Conservation (phyloP, 2,888 invertebrate species). For the Thysanoteuthis rhombus region DNA sequence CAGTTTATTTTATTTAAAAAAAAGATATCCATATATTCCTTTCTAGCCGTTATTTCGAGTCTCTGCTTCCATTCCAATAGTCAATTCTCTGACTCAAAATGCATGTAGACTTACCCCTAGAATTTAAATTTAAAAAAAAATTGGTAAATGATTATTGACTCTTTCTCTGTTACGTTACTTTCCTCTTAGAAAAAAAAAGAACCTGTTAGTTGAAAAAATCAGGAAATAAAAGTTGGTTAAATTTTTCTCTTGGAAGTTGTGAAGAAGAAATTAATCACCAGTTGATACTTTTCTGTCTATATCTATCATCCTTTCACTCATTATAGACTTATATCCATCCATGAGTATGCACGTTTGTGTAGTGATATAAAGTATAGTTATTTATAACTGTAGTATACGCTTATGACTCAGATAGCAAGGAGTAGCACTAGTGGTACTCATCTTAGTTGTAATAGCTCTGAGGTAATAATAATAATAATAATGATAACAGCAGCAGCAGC, state of each 20-base stretch:
- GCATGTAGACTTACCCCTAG: background rate
- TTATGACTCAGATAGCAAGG: background rate
- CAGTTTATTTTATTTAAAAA: background rate
- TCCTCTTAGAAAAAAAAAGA: background rate
- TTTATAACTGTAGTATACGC: constrained; percentile 12
- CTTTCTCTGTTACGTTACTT: too few relatives aligned
- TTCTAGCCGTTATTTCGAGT: background rate
- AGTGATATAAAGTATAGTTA: background rate
- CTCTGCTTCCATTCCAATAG: background rate
- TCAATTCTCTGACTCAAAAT: background rate
- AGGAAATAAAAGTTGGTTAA: background rate
- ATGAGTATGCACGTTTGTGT: background rate
- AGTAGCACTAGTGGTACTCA: background rate
- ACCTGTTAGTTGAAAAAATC: background rate
- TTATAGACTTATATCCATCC: background rate
- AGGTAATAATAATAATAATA: background rate
- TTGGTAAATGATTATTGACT: too few relatives aligned
- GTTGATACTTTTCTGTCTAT: background rate
- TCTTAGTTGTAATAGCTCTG: background rate
- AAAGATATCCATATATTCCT: too few relatives aligned
- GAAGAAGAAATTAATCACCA: background rate
- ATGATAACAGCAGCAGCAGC: background rate
- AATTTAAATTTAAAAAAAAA: background rate
- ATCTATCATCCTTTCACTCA: background rate
- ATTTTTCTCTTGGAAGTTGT: background rate